A percentile compares a stretch with the other conserved stretches of the same genome.
Evolutionary conservation across 2,797 vertebrate genomes (phyloP).

Genomic region (Anniella stebbinsi): DNA sequence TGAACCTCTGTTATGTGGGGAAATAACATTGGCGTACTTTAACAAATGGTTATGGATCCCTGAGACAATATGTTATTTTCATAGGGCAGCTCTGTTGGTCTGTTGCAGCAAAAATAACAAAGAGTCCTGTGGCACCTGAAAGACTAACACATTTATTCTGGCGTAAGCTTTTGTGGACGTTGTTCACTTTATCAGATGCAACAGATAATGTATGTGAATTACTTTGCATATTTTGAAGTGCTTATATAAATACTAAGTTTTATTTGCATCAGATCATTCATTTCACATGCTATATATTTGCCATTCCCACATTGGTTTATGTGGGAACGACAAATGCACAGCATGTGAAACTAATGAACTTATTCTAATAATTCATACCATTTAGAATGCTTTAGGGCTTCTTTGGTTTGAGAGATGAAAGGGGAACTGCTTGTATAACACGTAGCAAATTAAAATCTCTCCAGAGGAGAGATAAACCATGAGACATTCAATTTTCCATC

Average conservation of each 20-base stretch:
- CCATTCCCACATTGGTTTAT: not conserved
- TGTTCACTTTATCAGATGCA: no score
- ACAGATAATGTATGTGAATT: not conserved
- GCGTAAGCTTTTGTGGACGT: no score
- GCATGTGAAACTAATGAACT: not conserved
- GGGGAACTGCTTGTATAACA: not conserved
- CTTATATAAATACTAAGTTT: conserved; percentile 1
- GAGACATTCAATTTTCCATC: not conserved
- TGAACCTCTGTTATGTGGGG: not conserved
- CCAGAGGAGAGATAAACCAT: conserved; percentile 35
- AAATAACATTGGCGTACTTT: not conserved
- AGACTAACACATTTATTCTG: no score
- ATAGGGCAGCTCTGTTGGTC: no score
- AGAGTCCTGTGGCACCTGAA: no score
- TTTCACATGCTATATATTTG: not conserved
- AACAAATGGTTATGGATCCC: not conserved
- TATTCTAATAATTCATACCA: not conserved
- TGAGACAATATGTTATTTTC: not conserved
- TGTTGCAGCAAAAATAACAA: no score
- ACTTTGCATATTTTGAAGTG: not conserved
- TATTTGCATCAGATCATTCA: not conserved
- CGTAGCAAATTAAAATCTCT: conserved; percentile 32
- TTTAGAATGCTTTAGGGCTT: not conserved
- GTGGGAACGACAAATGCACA: not conserved
- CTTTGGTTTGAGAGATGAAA: rapidly evolving